Base-by-base conservation (phyloP, 2,888 invertebrate genomes). In the Xanthia togata region DNA sequence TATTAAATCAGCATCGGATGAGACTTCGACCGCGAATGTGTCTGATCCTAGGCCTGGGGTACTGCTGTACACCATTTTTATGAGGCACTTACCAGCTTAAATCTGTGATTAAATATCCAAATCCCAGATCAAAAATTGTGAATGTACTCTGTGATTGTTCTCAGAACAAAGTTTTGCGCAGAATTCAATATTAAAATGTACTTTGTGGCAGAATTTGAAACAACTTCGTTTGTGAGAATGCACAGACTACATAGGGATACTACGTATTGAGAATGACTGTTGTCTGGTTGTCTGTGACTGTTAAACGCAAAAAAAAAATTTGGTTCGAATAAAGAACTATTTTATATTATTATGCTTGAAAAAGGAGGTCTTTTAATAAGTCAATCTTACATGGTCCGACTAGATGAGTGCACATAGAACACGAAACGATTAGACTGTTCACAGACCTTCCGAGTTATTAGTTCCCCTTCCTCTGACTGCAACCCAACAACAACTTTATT, bases 1-100 rank as follows among this genome's bases (percentile, higher is more conserved):
- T 17, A 93, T 81, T 2, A 96, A 85, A 69, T 95, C 95, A 0
- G 89, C 86, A 53, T 96, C 95, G 0, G 92, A 89, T 1, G 94
- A 20, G 0, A 20, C 1, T 0, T 79, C 80, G 2, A 47, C 0
- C 0, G 60, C 3, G 5, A 12, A 35, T 1, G 23, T 17, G 0
- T 35, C 53, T 1, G 64, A 17, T 17, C 41, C 57, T 11, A 0
- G 0, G 11, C n/a, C 35, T 2, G 11, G 0, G 23, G 11, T 12
- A 70, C 73, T 78, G 4, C 47, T 26, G 14, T 35, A 9, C n/a
- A 69, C 23, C 57, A 69, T 82, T 53, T 44, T 82, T 64, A n/a
- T 35, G 11, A n/a, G 38, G 31, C 31, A 63, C 41, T 44, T 35
- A 44, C 8, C 6, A 50, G 23, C 23, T n/a, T 50, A n/a, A 53